These are phyloP conservation scores for Crypturellus undulatus DNA, from an alignment of 2,113 vertebrate genomes.

Conservation along the genomic window DNA sequence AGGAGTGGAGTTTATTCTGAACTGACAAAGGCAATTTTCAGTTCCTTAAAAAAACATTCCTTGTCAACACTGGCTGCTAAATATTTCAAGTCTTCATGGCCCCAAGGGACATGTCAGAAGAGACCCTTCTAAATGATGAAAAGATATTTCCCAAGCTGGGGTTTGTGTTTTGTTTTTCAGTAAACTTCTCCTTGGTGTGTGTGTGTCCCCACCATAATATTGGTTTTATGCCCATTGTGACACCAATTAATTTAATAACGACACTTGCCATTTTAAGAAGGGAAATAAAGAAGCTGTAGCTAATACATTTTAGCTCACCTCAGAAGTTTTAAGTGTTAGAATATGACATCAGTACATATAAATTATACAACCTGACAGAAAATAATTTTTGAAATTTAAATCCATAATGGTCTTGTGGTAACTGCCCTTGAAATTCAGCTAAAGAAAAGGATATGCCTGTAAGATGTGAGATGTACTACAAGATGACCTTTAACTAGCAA, in stretches of 20 bases:
- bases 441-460: neutral
- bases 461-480: neutral
- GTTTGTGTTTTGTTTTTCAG: neutral
- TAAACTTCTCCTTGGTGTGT: neutral
- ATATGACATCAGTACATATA: neutral
- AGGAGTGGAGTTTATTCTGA: slow-evolving; percentile 81
- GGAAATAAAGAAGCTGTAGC: neutral
- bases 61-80: slow-evolving; percentile 87
- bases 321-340: neutral
- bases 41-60: slow-evolving; percentile 90
- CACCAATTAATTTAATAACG: neutral
- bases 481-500: slow-evolving; percentile 9
- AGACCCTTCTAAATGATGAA: slow-evolving; percentile 83
- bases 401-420: neutral
- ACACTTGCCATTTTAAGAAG: neutral
- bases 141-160: slow-evolving; percentile 65
- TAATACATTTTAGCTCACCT: neutral
- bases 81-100: slow-evolving; percentile 89
- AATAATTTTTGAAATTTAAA: neutral
- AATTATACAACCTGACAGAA: neutral
- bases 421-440: neutral
- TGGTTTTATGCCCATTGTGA: neutral
- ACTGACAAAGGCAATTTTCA: slow-evolving; percentile 82
- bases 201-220: neutral
- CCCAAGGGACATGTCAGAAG: slow-evolving; percentile 75